Evolutionary conservation across 1,140 invertebrate species (phyloP).

Genomic region (Drosophila baimaii): DNA sequence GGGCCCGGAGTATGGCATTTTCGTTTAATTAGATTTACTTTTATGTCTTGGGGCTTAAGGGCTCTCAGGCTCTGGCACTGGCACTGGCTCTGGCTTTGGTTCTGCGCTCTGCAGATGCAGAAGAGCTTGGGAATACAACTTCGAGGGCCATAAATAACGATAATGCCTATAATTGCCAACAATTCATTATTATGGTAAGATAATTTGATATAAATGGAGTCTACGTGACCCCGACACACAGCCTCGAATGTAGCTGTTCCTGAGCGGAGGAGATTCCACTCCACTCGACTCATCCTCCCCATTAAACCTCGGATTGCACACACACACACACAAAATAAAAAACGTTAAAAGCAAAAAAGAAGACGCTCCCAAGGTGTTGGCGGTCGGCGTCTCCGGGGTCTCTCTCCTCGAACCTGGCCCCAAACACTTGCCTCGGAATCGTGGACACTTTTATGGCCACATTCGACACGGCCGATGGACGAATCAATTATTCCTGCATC

Average conservation of each 20-base stretch:
- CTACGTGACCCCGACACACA: conserved; percentile 79
- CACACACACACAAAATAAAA: conserved; percentile 4
- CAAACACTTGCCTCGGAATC: conserved; percentile 43
- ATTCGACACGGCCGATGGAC: conserved; percentile 57
- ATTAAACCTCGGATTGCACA: conserved; percentile 26
- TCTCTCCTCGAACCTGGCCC: conserved; percentile 8
- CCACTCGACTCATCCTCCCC: conserved; percentile 3
- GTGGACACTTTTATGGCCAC: conserved; percentile 72
- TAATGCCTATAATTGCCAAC: conserved; percentile 84
- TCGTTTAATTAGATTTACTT: conserved; percentile 78
- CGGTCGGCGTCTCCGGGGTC: not conserved
- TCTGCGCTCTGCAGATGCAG: conserved; percentile 30
- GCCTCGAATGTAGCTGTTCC: conserved; percentile 18
- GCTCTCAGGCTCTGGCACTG: no score
- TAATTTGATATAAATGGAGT: conserved; percentile 84
- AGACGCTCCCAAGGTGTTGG: conserved; percentile 39
- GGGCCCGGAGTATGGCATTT: conserved; percentile 56
- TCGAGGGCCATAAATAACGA: conserved; percentile 83
- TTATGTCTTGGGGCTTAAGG: conserved; percentile 53
- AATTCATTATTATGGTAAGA: conserved; percentile 84
- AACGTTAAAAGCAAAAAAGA: conserved; percentile 25
- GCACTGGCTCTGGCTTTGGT: no score
- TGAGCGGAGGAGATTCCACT: not conserved
- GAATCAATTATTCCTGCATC: conserved; percentile 69
- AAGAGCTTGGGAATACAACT: conserved; percentile 65